A percentile compares a stretch with the other conserved stretches of the same genome.
These are phyloP conservation scores for Cephalopterus ornatus DNA, from an alignment of 2,113 vertebrate genomes.

Conservation along the genomic window DNA sequence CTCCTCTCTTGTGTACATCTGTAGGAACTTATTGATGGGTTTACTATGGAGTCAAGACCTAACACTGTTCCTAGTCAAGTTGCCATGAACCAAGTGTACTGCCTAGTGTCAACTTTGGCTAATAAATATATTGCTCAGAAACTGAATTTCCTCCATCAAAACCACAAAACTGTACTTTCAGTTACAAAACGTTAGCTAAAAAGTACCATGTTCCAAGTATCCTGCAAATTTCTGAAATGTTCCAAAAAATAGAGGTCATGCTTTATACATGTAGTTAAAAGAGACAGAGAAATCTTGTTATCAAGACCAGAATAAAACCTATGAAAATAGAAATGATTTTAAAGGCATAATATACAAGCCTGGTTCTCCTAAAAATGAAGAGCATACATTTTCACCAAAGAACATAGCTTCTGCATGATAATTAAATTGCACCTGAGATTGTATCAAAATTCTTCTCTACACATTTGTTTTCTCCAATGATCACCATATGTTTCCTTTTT, in stretches of 20 bases:
- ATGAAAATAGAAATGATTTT: neutral
- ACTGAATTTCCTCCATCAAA: neutral
- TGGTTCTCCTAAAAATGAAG: neutral
- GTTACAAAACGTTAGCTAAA: neutral
- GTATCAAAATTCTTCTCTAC: neutral
- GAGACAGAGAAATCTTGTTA: neutral
- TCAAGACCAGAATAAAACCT: neutral
- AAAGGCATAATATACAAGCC: neutral
- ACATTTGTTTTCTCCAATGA: neutral
- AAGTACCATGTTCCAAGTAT: neutral
- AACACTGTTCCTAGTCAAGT: neutral
- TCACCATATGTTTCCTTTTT: constrained; percentile 1
- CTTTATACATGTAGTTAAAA: neutral
- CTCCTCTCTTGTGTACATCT: fast-evolving
- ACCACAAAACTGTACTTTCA: neutral
- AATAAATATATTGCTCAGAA: neutral
- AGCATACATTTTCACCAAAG: neutral
- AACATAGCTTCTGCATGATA: neutral
- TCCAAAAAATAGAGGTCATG: neutral
- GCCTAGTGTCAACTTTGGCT: neutral
- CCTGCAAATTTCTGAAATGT: neutral
- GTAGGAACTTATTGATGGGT: neutral
- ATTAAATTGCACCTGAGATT: neutral
- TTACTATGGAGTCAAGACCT: neutral
- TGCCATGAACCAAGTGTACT: neutral